Conservation (phyloP, 2,888 invertebrate species). For the Cerceris rybyensis region DNA sequence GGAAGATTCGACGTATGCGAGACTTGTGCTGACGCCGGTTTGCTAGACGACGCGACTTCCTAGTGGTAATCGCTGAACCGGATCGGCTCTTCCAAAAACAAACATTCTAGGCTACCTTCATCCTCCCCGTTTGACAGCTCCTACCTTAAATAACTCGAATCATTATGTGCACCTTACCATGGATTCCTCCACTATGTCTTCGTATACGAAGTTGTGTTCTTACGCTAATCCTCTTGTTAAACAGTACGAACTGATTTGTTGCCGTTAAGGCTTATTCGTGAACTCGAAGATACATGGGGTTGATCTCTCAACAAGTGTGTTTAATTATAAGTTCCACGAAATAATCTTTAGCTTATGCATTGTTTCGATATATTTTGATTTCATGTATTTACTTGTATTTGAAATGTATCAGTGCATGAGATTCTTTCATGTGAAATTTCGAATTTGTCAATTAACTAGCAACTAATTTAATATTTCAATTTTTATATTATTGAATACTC, state of each 20-base stretch:
- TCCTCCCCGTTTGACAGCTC: constrained; percentile 69
- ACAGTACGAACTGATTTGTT: constrained; percentile 24
- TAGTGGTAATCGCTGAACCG: constrained; percentile 42
- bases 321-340: constrained; percentile 41
- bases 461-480: constrained; percentile 9
- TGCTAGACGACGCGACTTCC: constrained; percentile 43
- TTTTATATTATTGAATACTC: constrained; percentile 15
- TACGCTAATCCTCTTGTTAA: constrained; percentile 37
- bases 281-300: constrained; percentile 41
- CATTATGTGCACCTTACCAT: constrained; percentile 30
- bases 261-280: constrained; percentile 23
- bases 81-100: constrained; percentile 59
- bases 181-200: constrained; percentile 15
- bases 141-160: constrained; percentile 39
- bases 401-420: constrained; percentile 27
- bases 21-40: constrained; percentile 36
- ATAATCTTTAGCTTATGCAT: constrained; percentile 30
- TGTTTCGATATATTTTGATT: constrained; percentile 8
- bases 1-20: constrained; percentile 28
- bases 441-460: constrained; percentile 7
- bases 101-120: constrained; percentile 59
- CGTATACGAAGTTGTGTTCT: constrained; percentile 18
- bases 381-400: constrained; percentile 7
- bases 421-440: constrained; percentile 34
- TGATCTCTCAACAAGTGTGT: constrained; percentile 54